Evolutionary conservation across 2,797 vertebrate species (phyloP), one percentile per base, ranked within the genome.

Genomic region (Leuciscus waleckii): DNA sequence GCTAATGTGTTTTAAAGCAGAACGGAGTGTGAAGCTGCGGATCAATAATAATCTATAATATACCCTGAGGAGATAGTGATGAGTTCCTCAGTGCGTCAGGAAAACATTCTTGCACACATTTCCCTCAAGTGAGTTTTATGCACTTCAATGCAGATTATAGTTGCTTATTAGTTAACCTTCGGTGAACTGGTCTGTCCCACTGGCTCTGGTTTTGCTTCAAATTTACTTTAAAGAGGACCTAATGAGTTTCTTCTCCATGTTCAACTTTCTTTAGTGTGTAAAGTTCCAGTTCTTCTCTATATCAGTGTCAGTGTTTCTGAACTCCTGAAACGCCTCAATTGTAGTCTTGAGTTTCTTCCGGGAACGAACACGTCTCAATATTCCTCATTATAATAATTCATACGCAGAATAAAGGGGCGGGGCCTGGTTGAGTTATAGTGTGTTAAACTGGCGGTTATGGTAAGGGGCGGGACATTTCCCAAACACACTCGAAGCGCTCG

Each of bases 1-100:
- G 77, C 65, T 82, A 75, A 87, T 81, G n/a, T 51, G 74, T 43
- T 63, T 85, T 78, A 63, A 81, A 73, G 80, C 54, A 81, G 80
- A 70, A 82, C 79, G 4, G 10, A 69, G 70, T 7, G 81, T 80
- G 76, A 77, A 56, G 83, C 23, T 68, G 37, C 32, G 58, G 35
- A 81, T 65, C 63, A 32, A 65, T 89, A 85, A 85, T 80, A 54
- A 70, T 68, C 46, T 37, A 79, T 79, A 82, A 80, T 79, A 32
- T 46, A 29, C 75, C 81, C 65, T 74, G 77, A 81, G 74, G 71
- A 85, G 73, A 77, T 74, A 73, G 29, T 73, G 80, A 86, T 89
- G 71, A 68, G 81, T 75, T 81, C 39, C 41, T 84, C 43, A 82
- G 21, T 61, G 32, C 56, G 11, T 7, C 56, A 9, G 54, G 26